phyloP scores from a whole-genome alignment of 1,140 invertebrate genomes.

The Vanessa atalanta region DNA sequence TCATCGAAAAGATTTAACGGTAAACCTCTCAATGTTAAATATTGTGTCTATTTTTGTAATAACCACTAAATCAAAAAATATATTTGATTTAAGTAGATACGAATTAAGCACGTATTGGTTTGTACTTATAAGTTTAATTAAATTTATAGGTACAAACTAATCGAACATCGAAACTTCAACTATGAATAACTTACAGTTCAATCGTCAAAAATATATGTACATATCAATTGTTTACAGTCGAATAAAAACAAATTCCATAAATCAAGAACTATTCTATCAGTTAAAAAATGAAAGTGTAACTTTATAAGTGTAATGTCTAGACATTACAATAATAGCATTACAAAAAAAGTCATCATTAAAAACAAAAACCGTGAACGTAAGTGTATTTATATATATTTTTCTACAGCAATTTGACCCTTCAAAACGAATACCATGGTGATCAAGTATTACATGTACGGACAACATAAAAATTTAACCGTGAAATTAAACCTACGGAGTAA shows the following conservation, averaged over 20 bases:
- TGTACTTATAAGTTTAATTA: no score
- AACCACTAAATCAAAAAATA: no score
- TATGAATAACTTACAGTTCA: no score
- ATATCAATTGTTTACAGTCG: no score
- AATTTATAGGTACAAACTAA: no score
- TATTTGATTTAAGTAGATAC: no score
- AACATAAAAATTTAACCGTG: constrained; percentile 55
- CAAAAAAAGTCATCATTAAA: constrained; percentile 34
- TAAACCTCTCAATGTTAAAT: neutral
- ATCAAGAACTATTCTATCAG: neutral
- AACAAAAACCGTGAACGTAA: constrained; percentile 31
- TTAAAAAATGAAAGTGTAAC: constrained; percentile 16
- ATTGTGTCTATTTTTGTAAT: no score
- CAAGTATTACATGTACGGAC: constrained; percentile 55
- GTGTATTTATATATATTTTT: neutral
- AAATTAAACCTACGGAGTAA: constrained; percentile 48
- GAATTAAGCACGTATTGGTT: no score
- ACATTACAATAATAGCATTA: constrained; percentile 7
- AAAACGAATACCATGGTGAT: constrained; percentile 38
- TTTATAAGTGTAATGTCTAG: constrained; percentile 2
- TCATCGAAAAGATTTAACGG: constrained; percentile 3
- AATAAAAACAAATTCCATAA: no score
- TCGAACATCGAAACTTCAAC: no score
- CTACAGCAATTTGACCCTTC: constrained; percentile 42
- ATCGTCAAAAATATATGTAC: no score